A percentile compares a stretch with the other conserved stretches of the same genome.
Evolutionary conservation across 1,140 invertebrate genomes (phyloP).

Genomic region (Phymorhynchus buccinoides): DNA sequence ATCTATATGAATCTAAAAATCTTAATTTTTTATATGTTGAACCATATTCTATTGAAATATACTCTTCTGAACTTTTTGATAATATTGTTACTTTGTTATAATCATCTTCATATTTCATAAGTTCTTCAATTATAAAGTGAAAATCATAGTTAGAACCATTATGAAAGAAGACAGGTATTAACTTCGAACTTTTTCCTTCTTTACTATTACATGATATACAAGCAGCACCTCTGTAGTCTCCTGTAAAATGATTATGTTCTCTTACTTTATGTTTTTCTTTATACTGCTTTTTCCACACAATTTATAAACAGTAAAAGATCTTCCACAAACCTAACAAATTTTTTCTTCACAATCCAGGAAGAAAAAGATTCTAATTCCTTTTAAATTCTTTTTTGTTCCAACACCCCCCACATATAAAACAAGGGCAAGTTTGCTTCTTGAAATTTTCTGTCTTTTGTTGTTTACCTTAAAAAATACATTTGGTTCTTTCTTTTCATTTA

Average conservation of each 20-base stretch:
- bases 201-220: constrained; percentile 28
- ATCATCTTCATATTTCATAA: constrained; percentile 27
- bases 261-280: constrained; percentile 31
- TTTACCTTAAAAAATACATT: neutral
- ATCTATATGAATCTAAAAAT: constrained; percentile 21
- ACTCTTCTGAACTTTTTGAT: constrained; percentile 12
- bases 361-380: no score
- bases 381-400: no score
- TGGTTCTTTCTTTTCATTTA: constrained; percentile 9
- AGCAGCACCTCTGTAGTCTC: constrained; percentile 38
- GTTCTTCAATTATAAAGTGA: no score
- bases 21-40: neutral
- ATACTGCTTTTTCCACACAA: no score
- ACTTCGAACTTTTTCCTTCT: no score
- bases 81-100: constrained; percentile 28
- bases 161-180: no score
- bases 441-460: constrained; percentile 28
- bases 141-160: no score
- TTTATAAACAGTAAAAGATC: no score
- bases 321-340: constrained; percentile 35
- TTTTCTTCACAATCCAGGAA: neutral
- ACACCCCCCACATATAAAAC: no score
- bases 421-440: no score
- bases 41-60: constrained; percentile 30
- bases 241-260: constrained; percentile 37